phyloP scores from a whole-genome alignment of 1,140 invertebrate species.

The Lepidostoma basale region DNA sequence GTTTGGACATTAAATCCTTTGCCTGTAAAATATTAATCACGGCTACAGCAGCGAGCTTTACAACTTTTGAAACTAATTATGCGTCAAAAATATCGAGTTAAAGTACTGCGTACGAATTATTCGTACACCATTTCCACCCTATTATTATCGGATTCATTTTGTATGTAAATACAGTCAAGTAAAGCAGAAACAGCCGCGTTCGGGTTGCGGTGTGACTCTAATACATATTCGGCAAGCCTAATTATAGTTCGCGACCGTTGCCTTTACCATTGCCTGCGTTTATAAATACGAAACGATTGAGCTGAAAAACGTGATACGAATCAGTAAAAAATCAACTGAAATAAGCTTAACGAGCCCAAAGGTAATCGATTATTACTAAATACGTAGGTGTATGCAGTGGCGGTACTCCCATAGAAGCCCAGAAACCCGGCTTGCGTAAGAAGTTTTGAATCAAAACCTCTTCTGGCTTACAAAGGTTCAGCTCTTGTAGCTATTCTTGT shows the following conservation, averaged over 20 bases:
- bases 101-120: too few species aligned
- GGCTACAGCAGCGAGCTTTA: too few species aligned
- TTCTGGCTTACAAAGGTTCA: too few species aligned
- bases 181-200: not conserved
- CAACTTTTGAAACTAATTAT: too few species aligned
- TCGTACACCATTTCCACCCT: not conserved
- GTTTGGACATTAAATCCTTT: too few species aligned
- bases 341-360: not conserved
- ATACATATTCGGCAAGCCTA: not conserved
- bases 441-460: too few species aligned
- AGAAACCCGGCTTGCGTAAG: too few species aligned
- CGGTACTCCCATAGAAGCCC: too few species aligned
- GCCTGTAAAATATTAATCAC: too few species aligned
- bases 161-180: not conserved
- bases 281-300: slow-evolving; percentile 10
- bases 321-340: not conserved
- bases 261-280: not conserved
- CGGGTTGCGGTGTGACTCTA: not conserved
- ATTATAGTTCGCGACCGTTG: not conserved
- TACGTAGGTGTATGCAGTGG: too few species aligned
- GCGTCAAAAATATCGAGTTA: not conserved
- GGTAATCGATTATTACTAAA: slow-evolving; percentile 6
- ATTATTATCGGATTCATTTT: not conserved
- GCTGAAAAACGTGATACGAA: not conserved
- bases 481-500: too few species aligned